Base-by-base conservation (phyloP, 1,140 invertebrate genomes). In the Dendrolimus punctatus region DNA sequence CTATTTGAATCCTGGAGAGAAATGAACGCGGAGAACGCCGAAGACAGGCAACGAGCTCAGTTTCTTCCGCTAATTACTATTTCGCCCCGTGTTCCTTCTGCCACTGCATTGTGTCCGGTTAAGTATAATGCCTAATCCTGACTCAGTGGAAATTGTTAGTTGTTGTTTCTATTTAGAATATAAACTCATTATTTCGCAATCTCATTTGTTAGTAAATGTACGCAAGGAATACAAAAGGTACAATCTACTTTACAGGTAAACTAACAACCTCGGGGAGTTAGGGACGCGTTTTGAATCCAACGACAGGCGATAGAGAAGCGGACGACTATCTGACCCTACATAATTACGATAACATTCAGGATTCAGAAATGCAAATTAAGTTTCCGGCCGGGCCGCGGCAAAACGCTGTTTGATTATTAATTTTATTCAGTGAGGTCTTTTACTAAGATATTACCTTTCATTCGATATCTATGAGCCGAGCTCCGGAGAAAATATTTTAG, bases 291-390 rank as follows among this genome's bases (percentile, higher is more conserved):
- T 58, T 52, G 37, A 53, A 55, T 53, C 43, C 49, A 52, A 54
- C 36, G 48, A 37, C 38, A 37, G 37, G 10, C 49, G 7, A 38
- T 44, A 51, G 49, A 47, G 49, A 49, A 23, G 23, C 41, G 23
- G 23, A 46, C 42, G 42, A 41, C 49, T 50, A 64, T 59, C 57
- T 64, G 59, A 60, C 60, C 55, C 55, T 56, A 62, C 57, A 64
- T 68, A 68, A 71, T 68, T 66, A 67, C 57, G 60, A 63, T 62
- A 68, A 62, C 49, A 66, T 68, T 70, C 64, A 62, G 23, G 64
- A 67, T 70, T 65, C 58, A 59, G 52, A 58, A 62, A 71, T 67
- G 60, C 58, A 71, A 71, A 71, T 67, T 61, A 66, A 56, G 49
- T 58, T 53, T 54, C 50, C 8, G 40, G 39, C 6, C 40, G 51